Percentiles rank a stretch among this genome's conserved stretches.
Evolutionary conservation across 53 echinoderm and acorn worm species (phyloP).

Genomic region (Mesocentrotus franciscanus): DNA sequence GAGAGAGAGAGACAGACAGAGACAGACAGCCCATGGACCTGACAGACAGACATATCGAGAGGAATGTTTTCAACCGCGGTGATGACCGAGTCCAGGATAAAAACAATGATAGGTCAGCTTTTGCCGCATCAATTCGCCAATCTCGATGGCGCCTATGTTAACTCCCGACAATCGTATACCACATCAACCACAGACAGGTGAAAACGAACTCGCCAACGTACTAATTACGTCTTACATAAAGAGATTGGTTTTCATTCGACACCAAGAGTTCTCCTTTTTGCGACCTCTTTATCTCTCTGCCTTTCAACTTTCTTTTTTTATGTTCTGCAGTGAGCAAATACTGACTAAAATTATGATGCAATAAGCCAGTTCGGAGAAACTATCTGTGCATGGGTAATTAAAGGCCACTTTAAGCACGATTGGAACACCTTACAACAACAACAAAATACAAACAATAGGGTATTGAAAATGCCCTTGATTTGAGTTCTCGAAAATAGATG

Average conservation of each 20-base stretch:
- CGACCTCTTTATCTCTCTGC: background rate
- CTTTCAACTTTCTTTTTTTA: background rate
- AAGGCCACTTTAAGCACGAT: too few species aligned
- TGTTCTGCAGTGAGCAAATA: too few species aligned
- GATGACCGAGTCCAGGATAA: background rate
- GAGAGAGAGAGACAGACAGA: background rate
- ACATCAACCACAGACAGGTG: conserved; percentile 31
- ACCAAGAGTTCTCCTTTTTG: background rate
- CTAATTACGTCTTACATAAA: conserved; percentile 6
- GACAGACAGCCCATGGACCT: background rate
- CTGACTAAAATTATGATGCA: too few species aligned
- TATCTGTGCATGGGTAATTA: too few species aligned
- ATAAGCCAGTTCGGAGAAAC: too few species aligned
- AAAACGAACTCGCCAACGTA: background rate
- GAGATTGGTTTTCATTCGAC: background rate
- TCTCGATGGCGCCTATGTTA: conserved; percentile 27
- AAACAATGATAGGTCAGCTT: conserved; percentile 14
- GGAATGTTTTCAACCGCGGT: background rate
- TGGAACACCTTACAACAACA: too few species aligned
- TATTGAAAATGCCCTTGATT: too few species aligned
- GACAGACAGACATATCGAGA: background rate
- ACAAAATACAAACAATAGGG: too few species aligned
- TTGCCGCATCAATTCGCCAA: background rate
- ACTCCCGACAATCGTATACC: conserved; percentile 13
- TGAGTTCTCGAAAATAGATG: too few species aligned